Conservation (phyloP, 2,113 vertebrate species). For the Upupa epops region DNA sequence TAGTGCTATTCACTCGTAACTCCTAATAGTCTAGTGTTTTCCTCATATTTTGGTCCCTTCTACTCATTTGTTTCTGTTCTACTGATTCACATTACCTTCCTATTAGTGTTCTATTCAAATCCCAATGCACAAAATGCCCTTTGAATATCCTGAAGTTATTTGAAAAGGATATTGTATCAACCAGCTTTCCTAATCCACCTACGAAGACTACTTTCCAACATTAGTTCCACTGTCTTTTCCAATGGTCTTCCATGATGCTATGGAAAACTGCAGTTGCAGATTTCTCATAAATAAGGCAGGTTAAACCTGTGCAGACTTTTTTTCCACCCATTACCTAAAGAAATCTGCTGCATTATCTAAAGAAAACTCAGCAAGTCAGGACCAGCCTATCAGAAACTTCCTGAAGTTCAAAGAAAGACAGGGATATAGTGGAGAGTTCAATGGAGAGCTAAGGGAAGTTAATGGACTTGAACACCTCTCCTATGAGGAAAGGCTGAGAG, state of each 20-base stretch:
- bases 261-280: not conserved
- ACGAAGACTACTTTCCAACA: not conserved
- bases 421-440: too few species aligned
- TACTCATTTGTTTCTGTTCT: too few species aligned
- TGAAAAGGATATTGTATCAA: not conserved
- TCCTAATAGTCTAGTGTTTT: not conserved
- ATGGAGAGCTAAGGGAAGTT: too few species aligned
- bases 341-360: not conserved
- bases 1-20: not conserved
- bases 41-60: not conserved
- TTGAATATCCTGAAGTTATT: not conserved
- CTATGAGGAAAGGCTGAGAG: too few species aligned
- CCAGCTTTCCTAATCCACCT: not conserved
- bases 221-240: not conserved
- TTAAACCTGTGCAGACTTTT: not conserved
- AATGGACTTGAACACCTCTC: too few species aligned
- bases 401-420: not conserved
- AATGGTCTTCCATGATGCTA: not conserved
- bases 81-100: not conserved
- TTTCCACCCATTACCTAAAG: accelerated
- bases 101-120: not conserved
- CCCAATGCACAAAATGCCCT: not conserved
- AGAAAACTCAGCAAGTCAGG: not conserved
- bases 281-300: not conserved
- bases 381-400: not conserved